Percentiles rank a stretch among this genome's conserved stretches.
phyloP scores from a whole-genome alignment of 2,888 invertebrate species.

The Pheosia tremula region DNA sequence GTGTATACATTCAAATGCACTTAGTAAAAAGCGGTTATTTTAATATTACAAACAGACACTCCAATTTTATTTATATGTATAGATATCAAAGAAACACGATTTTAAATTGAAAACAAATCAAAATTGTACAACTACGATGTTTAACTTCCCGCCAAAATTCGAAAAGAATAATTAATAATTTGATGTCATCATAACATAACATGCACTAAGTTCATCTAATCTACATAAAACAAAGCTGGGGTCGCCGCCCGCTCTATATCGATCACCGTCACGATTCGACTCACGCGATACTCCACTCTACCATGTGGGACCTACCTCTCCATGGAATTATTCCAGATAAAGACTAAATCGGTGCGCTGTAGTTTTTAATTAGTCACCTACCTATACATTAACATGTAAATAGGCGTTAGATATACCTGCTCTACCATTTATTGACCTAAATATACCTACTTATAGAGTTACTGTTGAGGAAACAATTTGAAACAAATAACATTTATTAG shows the following conservation, averaged over 20 bases:
- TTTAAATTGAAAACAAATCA: too few species aligned
- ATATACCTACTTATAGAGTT: too few species aligned
- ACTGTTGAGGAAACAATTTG: too few species aligned
- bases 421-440: too few species aligned
- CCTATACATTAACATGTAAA: background rate
- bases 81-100: too few species aligned
- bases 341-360: constrained; percentile 14
- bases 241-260: constrained; percentile 66
- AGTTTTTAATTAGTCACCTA: background rate
- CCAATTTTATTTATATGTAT: too few species aligned
- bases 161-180: background rate
- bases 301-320: constrained; percentile 26
- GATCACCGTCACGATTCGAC: constrained; percentile 53
- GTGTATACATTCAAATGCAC: too few species aligned
- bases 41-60: too few species aligned
- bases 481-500: too few species aligned
- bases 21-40: too few species aligned
- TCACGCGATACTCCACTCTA: constrained; percentile 59
- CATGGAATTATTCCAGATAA: constrained; percentile 47
- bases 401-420: background rate
- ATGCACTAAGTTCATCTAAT: constrained; percentile 36
- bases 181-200: constrained; percentile 19
- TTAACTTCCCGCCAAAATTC: too few species aligned
- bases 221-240: constrained; percentile 42
- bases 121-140: too few species aligned